Evolutionary conservation across 2,797 vertebrate species (phyloP).

Genomic region (Vireo griseus): DNA sequence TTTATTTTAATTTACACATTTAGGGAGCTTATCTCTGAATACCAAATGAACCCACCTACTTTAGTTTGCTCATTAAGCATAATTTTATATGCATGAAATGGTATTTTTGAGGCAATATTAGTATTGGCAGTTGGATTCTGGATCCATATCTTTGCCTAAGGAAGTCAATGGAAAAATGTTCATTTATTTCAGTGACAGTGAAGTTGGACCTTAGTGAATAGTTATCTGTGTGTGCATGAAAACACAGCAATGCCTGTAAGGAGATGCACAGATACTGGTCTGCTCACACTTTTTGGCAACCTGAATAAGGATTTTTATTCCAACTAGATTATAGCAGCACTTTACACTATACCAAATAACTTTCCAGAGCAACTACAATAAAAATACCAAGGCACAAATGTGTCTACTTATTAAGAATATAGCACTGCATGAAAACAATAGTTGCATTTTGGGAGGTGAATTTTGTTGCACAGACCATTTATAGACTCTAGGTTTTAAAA

Average conservation of each 20-base stretch:
- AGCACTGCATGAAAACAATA: not conserved
- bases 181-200: not conserved
- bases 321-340: not conserved
- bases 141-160: not conserved
- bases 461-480: not conserved
- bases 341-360: not conserved
- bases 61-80: conserved; percentile 1
- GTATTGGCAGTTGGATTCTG: not conserved
- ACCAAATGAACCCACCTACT: conserved; percentile 18
- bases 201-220: not conserved
- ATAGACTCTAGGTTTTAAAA: not conserved
- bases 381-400: not conserved
- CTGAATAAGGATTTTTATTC: not conserved
- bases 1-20: conserved; percentile 23
- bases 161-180: not conserved
- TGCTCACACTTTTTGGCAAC: not conserved
- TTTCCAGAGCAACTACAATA: not conserved
- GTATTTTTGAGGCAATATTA: not conserved
- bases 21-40: conserved; percentile 29
- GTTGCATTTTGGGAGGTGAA: not conserved
- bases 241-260: not conserved
- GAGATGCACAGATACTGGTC: not conserved
- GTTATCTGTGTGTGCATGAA: not conserved
- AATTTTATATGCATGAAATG: conserved; percentile 1
- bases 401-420: not conserved